Base-by-base conservation (phyloP, 2,113 vertebrate species). In the Lutjanus erythropterus region DNA sequence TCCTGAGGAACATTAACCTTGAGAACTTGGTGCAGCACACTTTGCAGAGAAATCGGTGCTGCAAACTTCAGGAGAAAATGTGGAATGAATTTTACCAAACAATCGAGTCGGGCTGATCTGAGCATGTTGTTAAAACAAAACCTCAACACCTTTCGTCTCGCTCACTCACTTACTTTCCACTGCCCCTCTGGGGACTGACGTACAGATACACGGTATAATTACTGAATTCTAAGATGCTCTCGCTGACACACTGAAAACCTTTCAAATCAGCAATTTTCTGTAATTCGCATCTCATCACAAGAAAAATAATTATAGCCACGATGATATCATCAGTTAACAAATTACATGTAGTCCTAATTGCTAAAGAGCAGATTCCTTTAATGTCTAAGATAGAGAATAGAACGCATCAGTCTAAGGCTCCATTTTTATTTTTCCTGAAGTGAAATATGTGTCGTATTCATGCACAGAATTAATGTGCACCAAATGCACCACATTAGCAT, bases 401-500 rank as follows among this genome's bases (percentile, higher is more conserved):
- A 86, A 78, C 49, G 39, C 81, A 90, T 93, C 79, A 80, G 42
- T 90, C 80, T 71, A 27, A 58, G 75, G 78, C 84, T 80, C 59
- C 83, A 76, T 91, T 89, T 90, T 81, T 89, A 86, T 90, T 91
- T 94, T 88, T 89, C 79, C 88, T 61, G 46, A 60, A 86, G 81
- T 91, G 92, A 93, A 92, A 93, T 92, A 90, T 90, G 86, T 50
- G 39, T 88, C 73, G 75, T 82, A 89, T 91, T 92, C 93, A 85
- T 89, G 81, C 79, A 82, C 86, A 84, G 91, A 94, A 95, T 94
- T 92, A 93, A 95, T 95, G 89, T 82, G 81, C 80, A 74, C 81
- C 76, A 81, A 94, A 92, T 90, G 89, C 85, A 89, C 83, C 62
- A 61, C 77, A 89, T 88, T 85, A 94, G 87, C 86, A 87, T 92